Evolutionary conservation across 2,797 vertebrate species (phyloP), one percentile per base, ranked within the genome.

Genomic region (Rhabdomys pumilio): DNA sequence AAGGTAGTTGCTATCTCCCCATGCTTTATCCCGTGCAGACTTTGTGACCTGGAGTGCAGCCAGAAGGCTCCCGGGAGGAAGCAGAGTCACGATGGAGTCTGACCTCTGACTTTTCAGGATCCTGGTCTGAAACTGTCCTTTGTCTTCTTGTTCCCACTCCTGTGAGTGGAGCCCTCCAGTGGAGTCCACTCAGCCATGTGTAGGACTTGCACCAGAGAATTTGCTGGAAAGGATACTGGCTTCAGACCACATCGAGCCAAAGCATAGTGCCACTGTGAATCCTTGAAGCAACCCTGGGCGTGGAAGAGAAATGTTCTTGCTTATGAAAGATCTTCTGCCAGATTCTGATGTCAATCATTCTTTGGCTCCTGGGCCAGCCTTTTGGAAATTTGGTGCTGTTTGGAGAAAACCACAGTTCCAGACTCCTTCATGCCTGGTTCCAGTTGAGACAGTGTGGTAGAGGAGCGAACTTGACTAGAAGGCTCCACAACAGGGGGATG

Each of bases 261-360:
- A 90, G 44, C 22, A 26, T 38, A 73, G 53, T 26, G 4, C 20
- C 10, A 12, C 87, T 89, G 89, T 93, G 95, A 97, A 88, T 8
- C 93, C 41, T 77, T 69, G 93, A 92, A 90, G 86, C 67, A 3
- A 7, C 65, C 77, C 79, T 89, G 97, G 95, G 61, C 55, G 94
- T 63, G 95, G 92, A 91, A 82, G 69, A 89, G 91, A 86, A 92
- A 82, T 1, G 1, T 11, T 86, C 83, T 29, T n/a, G 22, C 94
- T 97, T 87, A 24, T 5, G 89, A 96, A 96, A 90, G 55, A 77
- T 93, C 59, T 94, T 72, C 44, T 85, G 95, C 77, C 77, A 77
- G 34, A 29, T 59, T 72, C 82, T 93, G 69, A 85, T 84, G 57
- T 76, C 88, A 90, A 57, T 94, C 41, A 6, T 59, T 90, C 87